phyloP scores from a whole-genome alignment of 2,797 vertebrate genomes.

The Sorex maritimensis region DNA sequence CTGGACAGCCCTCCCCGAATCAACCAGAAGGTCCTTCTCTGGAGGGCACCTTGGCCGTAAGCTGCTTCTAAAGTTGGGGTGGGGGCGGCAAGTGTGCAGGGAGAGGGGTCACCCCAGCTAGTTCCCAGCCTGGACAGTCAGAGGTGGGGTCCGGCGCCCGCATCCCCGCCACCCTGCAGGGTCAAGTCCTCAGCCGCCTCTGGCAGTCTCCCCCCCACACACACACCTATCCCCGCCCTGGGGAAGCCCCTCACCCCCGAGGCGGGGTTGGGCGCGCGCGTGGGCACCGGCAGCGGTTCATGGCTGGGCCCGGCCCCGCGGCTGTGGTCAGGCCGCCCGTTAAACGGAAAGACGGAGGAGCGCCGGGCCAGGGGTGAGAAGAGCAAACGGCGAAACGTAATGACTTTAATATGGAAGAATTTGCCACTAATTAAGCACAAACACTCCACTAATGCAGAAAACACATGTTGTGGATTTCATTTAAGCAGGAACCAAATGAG shows the following conservation, averaged over 20 bases:
- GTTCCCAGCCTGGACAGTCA: too few relatives aligned
- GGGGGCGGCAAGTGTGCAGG: too few relatives aligned
- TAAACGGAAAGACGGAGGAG: constrained; percentile 48
- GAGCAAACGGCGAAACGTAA: constrained; percentile 81
- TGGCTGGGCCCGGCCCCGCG: background rate
- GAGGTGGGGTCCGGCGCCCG: too few relatives aligned
- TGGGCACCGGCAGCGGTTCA: accelerated
- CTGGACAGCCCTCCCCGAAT: too few relatives aligned
- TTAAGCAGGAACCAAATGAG: constrained; percentile 84
- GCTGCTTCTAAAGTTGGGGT: too few relatives aligned
- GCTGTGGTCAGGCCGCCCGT: constrained; percentile 35
- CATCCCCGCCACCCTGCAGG: too few relatives aligned
- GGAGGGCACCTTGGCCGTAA: too few relatives aligned
- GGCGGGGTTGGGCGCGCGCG: background rate
- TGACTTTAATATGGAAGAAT: constrained; percentile 87
- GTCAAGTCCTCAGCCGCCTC: background rate
- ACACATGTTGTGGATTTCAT: constrained; percentile 86
- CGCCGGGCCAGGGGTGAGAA: constrained; percentile 74
- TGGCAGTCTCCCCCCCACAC: background rate
- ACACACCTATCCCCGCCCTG: background rate
- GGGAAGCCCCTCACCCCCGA: too few relatives aligned
- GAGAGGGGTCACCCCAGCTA: too few relatives aligned
- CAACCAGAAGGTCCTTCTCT: too few relatives aligned
- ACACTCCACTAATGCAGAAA: constrained; percentile 83
- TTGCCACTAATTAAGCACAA: constrained; percentile 86